Percentiles rank a stretch among this genome's conserved stretches.
These are phyloP conservation scores for Phocides pigmalion DNA, from an alignment of 1,140 invertebrate species.

Conservation along the genomic window DNA sequence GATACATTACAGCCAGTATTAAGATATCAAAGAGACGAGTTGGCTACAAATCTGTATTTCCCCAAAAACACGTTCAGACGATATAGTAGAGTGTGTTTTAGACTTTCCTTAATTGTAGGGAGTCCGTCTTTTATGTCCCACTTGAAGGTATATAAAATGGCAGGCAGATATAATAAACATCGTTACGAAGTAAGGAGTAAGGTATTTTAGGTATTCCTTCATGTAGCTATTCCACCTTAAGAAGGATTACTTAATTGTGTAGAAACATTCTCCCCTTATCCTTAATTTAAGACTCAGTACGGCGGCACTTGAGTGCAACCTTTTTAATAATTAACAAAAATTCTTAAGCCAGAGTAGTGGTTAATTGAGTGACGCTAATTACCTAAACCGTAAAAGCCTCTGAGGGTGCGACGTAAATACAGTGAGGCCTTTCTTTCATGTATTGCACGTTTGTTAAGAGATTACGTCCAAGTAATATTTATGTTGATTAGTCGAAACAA, in stretches of 20 bases:
- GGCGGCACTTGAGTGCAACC: conserved; percentile 67
- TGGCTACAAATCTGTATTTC: no score
- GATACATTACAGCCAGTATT: no score
- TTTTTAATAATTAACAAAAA: conserved; percentile 82
- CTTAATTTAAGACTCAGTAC: conserved; percentile 25
- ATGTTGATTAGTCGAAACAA: conserved; percentile 42
- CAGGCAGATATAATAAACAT: no score
- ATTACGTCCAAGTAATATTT: conserved; percentile 51
- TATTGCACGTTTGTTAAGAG: conserved; percentile 47
- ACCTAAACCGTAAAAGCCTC: conserved; percentile 75
- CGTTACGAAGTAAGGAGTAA: no score
- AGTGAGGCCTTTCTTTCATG: conserved; percentile 58
- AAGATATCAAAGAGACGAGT: no score
- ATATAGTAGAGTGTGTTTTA: no score
- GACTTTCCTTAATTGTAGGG: no score
- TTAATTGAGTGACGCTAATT: conserved; percentile 83
- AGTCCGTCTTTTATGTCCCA: no score
- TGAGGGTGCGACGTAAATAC: conserved; percentile 62
- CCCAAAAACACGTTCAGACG: no score
- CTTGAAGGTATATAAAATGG: no score
- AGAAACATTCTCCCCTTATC: conserved; percentile 27
- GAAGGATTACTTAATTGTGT: conserved; percentile 34
- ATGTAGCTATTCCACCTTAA: conserved; percentile 15
- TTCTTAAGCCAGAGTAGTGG: conserved; percentile 65
- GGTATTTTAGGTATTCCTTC: no score